phyloP scores from a whole-genome alignment of 2,888 invertebrate genomes.

The Ormyrus thymus region DNA sequence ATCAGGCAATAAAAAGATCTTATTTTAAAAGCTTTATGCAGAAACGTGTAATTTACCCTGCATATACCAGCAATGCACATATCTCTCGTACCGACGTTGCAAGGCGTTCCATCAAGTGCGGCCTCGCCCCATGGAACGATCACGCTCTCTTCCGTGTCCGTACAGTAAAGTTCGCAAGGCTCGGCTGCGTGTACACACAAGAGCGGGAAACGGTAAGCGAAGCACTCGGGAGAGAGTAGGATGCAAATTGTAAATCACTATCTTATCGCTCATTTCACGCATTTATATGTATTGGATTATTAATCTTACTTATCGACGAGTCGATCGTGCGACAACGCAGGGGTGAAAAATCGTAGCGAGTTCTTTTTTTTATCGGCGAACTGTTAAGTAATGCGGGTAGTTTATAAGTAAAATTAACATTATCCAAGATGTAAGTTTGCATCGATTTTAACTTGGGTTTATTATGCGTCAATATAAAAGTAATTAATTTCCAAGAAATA shows the following conservation, averaged over 20 bases:
- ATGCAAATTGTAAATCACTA: constrained; percentile 25
- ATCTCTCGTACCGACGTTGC: constrained; percentile 79
- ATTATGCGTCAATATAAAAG: too few species aligned
- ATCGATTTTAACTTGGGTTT: too few species aligned
- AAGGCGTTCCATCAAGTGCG: constrained; percentile 81
- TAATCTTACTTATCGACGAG: neutral
- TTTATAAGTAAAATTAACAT: too few species aligned
- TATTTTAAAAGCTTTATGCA: neutral
- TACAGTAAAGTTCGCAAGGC: constrained; percentile 80
- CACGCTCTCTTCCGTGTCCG: constrained; percentile 78
- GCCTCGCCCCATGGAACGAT: constrained; percentile 79
- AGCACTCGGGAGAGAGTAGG: neutral
- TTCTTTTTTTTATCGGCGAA: too few species aligned
- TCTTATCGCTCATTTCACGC: constrained; percentile 1
- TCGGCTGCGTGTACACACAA: constrained; percentile 65
- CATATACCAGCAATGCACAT: constrained; percentile 82
- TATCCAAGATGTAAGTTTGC: too few species aligned
- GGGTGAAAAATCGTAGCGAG: too few species aligned
- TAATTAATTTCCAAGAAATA: too few species aligned
- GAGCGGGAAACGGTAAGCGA: neutral
- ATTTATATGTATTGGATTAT: constrained; percentile 6
- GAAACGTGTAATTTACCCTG: constrained; percentile 74
- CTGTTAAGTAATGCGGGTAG: too few species aligned
- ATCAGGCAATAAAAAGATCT: neutral
- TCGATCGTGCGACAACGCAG: too few species aligned